Evolutionary conservation across 2,113 vertebrate genomes (phyloP).

Genomic region (Channa maculata): DNA sequence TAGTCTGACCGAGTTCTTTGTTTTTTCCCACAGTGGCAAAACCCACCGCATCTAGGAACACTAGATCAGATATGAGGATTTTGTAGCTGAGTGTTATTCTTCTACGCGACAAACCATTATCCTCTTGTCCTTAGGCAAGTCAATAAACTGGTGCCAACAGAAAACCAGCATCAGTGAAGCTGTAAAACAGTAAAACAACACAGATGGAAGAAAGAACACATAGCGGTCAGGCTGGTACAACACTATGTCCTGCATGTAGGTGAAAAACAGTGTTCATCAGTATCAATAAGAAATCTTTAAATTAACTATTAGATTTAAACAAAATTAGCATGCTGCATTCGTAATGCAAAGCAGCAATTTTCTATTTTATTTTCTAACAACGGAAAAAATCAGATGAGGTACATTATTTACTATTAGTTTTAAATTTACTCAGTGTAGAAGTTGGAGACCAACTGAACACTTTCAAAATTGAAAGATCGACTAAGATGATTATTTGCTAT

Average conservation of each 20-base stretch:
- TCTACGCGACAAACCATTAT: slow-evolving; percentile 13
- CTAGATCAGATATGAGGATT: slow-evolving; percentile 25
- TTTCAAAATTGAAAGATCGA: no score
- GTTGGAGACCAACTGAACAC: no score
- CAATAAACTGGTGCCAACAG: not conserved
- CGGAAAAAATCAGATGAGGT: no score
- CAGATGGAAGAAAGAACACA: not conserved
- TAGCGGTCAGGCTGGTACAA: not conserved
- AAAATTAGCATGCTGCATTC: no score
- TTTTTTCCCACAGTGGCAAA: slow-evolving; percentile 17
- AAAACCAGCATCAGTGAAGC: not conserved
- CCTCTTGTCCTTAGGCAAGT: slow-evolving; percentile 7
- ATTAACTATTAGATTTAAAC: no score
- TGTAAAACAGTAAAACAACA: not conserved
- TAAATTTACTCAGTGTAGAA: no score
- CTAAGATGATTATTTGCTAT: no score
- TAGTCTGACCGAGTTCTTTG: slow-evolving; percentile 27
- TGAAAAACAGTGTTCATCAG: no score
- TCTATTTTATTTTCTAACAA: no score
- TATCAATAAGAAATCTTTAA: no score
- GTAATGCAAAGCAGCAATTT: no score
- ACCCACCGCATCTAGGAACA: not conserved
- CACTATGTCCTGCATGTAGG: not conserved
- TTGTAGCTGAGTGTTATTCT: slow-evolving; percentile 17
- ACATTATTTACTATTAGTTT: no score